These are phyloP conservation scores for Pluvialis apricaria DNA, from an alignment of 2,113 vertebrate genomes.

Conservation along the genomic window DNA sequence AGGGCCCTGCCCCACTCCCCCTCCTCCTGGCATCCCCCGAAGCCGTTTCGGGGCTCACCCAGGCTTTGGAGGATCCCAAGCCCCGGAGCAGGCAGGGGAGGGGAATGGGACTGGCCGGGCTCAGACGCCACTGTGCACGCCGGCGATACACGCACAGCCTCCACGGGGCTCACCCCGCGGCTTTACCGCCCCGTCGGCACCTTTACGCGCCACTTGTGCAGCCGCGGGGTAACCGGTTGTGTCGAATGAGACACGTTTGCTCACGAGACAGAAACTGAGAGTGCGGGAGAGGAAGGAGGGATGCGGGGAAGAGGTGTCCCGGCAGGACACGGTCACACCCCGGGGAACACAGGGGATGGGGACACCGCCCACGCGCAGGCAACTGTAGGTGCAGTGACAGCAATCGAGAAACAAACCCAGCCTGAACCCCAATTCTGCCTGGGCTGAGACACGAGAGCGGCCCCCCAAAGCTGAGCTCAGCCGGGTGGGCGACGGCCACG, in stretches of 20 bases:
- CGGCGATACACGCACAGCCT: background rate
- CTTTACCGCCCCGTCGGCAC: accelerated
- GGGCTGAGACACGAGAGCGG: accelerated
- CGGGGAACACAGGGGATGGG: accelerated
- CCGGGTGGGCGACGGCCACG: accelerated
- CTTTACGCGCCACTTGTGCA: background rate
- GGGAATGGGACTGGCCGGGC: background rate
- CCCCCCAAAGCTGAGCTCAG: accelerated
- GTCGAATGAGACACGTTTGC: accelerated
- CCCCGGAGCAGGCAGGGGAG: accelerated
- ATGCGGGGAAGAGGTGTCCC: background rate
- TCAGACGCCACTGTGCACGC: too few relatives aligned
- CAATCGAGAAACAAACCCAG: background rate
- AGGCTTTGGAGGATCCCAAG: accelerated
- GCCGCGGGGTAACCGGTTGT: accelerated
- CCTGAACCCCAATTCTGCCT: background rate
- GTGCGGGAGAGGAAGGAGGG: accelerated
- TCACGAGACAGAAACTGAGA: background rate
- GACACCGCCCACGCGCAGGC: accelerated
- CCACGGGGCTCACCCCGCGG: accelerated
- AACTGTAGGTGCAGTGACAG: background rate
- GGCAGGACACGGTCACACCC: background rate
- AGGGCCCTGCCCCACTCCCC: accelerated
- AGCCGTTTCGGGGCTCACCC: accelerated
- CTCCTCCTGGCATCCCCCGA: background rate